Base-by-base conservation (phyloP, 2,888 invertebrate genomes). In the Rhagium mordax region DNA sequence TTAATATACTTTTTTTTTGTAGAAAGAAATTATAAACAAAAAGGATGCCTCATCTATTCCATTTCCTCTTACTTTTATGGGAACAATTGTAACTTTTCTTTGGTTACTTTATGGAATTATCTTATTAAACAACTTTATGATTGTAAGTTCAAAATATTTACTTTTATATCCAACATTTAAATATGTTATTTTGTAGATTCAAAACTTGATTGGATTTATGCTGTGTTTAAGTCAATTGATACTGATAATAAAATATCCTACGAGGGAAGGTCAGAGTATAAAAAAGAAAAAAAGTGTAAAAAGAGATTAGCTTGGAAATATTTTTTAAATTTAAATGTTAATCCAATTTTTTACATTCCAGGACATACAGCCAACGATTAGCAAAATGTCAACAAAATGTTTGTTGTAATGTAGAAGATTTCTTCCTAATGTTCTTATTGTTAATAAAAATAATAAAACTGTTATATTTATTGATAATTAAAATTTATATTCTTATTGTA, bases 11-110 rank as follows among this genome's bases (percentile, higher is more conserved):
- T 51, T 29, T 69, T 67, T 78, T 70, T 89, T 89, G 66, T 89
- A 96, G 96, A 90, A 90, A 79, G 90, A 94, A 71, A 94, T 98
- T 68, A 92, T 98, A 33, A 89, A 83, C 94, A 94, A 15, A 24
- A 93, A 95, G 88, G 96, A 94, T 86, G 95, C 97, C 0, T 95
- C 94, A 74, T 92, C 93, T 47, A 90, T 98, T 87, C 97, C 98
- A 4, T 95, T 98, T 86, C 95, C 96, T 7, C 90, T 98, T 72
- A 96, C 97, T 82, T 88, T 95, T 41, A 93, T 95, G 79, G 96
- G 95, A 77, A 91, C 95, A 29, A 83, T 96, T 5, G 96, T 97
- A 13, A 91, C 94, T 21, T 90, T 91, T 76, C 91, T 93, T 84
- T 97, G 96, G 97, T 89, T 94, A 65, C 83, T 94, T 0, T 97